Conservation (phyloP, 2,888 invertebrate species). For the Isotomurus palustris region DNA sequence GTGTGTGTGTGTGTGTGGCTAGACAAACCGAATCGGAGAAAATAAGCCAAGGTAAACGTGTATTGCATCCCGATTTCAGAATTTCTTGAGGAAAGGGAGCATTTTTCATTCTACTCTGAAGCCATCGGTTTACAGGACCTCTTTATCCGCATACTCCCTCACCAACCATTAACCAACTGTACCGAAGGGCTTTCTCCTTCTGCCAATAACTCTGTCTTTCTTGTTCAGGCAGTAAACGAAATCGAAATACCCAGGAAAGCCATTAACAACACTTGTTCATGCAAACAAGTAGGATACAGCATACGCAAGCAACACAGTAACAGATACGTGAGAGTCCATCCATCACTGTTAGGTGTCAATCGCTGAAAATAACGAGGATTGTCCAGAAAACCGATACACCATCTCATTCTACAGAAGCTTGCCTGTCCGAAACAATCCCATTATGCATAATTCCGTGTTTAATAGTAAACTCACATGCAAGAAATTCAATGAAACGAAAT, state of each 20-base stretch:
- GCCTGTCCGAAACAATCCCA: too few relatives aligned
- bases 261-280: not conserved
- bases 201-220: not conserved
- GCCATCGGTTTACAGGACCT: constrained; percentile 8
- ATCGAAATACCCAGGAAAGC: not conserved
- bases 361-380: not conserved
- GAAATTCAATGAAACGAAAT: too few relatives aligned
- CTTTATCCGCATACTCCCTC: constrained; percentile 4
- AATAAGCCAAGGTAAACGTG: constrained; percentile 13
- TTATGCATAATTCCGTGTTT: too few relatives aligned
- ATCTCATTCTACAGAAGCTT: too few relatives aligned
- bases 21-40: constrained; percentile 3
- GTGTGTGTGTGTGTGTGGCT: too few relatives aligned
- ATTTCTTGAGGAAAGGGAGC: not conserved
- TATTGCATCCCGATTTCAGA: constrained; percentile 9
- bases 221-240: not conserved
- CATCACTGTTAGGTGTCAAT: not conserved
- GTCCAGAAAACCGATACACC: not conserved
- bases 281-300: too few relatives aligned
- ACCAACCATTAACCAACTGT: constrained; percentile 3
- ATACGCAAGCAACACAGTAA: not conserved
- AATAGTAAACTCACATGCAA: too few relatives aligned
- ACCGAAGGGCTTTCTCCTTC: constrained; percentile 1
- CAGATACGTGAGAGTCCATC: not conserved
- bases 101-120: constrained; percentile 7